These are phyloP conservation scores for Macrosteles quadrilineatus DNA, from an alignment of 1,140 invertebrate species.

Conservation along the genomic window DNA sequence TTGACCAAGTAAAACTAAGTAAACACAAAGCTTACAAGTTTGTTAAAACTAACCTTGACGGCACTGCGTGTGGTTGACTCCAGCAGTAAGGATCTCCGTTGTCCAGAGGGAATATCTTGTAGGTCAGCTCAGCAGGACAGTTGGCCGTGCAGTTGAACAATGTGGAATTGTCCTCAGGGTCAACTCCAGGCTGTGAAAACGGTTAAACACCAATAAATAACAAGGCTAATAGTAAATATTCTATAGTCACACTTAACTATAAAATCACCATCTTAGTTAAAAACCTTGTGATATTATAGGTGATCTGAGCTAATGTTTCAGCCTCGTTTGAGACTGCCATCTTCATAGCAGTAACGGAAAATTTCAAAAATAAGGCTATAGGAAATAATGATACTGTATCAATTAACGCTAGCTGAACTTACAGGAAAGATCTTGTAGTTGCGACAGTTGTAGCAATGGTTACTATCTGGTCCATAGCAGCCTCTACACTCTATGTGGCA, in stretches of 20 bases:
- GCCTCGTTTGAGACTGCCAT: no score
- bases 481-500: constrained; percentile 82
- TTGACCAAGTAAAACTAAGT: no score
- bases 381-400: no score
- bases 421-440: constrained; percentile 80
- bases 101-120: constrained; percentile 74
- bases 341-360: no score
- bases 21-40: no score
- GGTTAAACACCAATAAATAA: no score
- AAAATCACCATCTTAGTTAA: no score
- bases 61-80: constrained; percentile 52
- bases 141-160: constrained; percentile 83
- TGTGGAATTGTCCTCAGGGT: constrained; percentile 60
- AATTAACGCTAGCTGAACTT: no score
- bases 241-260: background rate
- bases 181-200: constrained; percentile 56
- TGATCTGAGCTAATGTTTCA: no score
- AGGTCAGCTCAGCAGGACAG: constrained; percentile 77
- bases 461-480: constrained; percentile 75
- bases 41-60: background rate
- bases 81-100: constrained; percentile 74
- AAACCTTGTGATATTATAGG: no score
- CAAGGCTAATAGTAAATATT: background rate
- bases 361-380: no score
- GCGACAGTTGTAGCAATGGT: constrained; percentile 80